These are phyloP conservation scores for Alligator sinensis DNA, from an alignment of 2,113 vertebrate species.

Conservation along the genomic window DNA sequence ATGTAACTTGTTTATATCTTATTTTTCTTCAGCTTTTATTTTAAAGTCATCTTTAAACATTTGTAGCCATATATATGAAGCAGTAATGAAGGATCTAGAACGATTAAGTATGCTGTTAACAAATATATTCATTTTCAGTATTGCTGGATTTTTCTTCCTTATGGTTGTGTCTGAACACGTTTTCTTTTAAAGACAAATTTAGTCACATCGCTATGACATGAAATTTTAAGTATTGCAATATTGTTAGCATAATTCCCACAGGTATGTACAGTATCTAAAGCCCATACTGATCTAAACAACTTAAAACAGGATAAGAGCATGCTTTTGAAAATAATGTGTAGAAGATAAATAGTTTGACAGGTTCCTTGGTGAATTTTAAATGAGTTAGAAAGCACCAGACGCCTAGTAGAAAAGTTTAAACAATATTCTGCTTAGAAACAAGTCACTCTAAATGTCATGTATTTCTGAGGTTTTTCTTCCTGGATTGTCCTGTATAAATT, in stretches of 20 bases:
- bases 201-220: slow-evolving; percentile 6
- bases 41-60: slow-evolving; percentile 7
- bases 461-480: slow-evolving; percentile 1
- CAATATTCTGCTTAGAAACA: neutral
- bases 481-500: neutral
- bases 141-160: neutral
- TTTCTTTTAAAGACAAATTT: slow-evolving; percentile 30
- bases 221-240: slow-evolving; percentile 40
- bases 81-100: neutral
- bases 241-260: slow-evolving; percentile 52
- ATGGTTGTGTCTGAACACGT: slow-evolving; percentile 17
- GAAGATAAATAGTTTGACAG: slow-evolving; percentile 24
- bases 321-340: neutral
- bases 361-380: slow-evolving; percentile 43
- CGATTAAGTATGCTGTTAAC: neutral
- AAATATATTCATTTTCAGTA: neutral
- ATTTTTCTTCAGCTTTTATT: slow-evolving; percentile 14
- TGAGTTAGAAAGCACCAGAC: neutral
- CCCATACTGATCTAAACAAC: slow-evolving; percentile 24
- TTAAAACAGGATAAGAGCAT: neutral
- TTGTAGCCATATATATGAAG: neutral
- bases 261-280: slow-evolving; percentile 15
- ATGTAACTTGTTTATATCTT: neutral
- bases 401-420: neutral
- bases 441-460: neutral